Evolutionary conservation across 2,113 vertebrate genomes (phyloP), one percentile per base, ranked within the genome.

Genomic region (Etheostoma cragini): DNA sequence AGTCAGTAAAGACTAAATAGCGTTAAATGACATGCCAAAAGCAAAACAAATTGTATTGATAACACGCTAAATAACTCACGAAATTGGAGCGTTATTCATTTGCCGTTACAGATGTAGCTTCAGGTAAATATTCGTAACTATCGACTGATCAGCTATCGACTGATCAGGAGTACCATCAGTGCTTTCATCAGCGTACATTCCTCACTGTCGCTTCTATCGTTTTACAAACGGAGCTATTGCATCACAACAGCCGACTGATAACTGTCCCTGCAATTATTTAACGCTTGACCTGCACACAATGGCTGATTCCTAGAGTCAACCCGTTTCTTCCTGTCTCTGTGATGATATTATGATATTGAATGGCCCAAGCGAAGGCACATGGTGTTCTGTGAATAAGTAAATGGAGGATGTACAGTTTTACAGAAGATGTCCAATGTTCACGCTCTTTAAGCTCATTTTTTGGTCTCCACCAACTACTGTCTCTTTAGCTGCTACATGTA

Each of bases 121-220:
- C 33, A 54, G 35, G 62, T 84, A 71, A 50, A 35, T 49, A 53
- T 66, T 21, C 54, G 52, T 11, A 1, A 30, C 30, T 76, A 76
- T 65, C 68, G 54, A 0, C 11, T 22, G 49, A 82, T 85, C 72
- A 65, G 13, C n/a, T 76, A 76, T 65, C 68, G 54, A 0, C 11
- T 22, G 49, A 82, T 85, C 72, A 65, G 13, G 17, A 1, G 49
- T n/a, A 52, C 60, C 45, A 30, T 52, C 69, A 46, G 62, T 50
- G 19, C 26, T 53, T 7, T 66, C 52, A 30, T 38, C 35, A 38
- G 8, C 13, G 53, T 22, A 70, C 76, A 82, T 88, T 82, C 80
- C 45, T 3, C 50, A 21, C 54, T 5, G 57, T 50, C 2, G 11
- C 8, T 5, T 64, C 3, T 3, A 3, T 35, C 66, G 54, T 60